Base-by-base conservation (phyloP, 2,797 vertebrate genomes). In the Ciconia nigra region DNA sequence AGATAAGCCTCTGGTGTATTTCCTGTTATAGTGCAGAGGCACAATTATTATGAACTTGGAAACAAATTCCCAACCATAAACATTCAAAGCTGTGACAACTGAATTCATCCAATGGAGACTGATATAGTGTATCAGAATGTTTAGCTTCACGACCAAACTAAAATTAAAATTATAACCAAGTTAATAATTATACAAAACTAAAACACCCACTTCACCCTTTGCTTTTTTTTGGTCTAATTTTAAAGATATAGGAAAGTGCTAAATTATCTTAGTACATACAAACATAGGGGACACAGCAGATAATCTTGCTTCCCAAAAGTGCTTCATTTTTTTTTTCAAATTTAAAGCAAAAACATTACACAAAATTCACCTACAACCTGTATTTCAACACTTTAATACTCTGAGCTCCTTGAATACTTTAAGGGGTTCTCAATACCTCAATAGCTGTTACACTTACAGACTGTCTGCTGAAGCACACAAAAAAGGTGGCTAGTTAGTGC, bases 281-380 rank as follows among this genome's bases (percentile, higher is more conserved):
- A 62, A 89, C 10, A 17, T 2, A 83, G 47, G 37, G 44, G 13
- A 69, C 1, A 3, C 4, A 72, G 11, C 24, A 85, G 21, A 71
- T 25, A 72, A 41, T 31, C 29, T 51, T 47, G 8, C 29, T 81
- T 65, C 6, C 8, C 33, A 76, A n/a, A 82, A 49, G 2, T 0
- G 1, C 1, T 24, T 51, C 10, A 18, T 37, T 17, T 5, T 13
- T 0, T 33, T 10, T 65, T 31, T 49, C 3, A n/a, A 67, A 67
- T 67, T 29, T 82, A 41, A 92, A 57, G 9, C 2, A 42, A 83
- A 89, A 63, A 4, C 7, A 42, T 59, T 44, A 20, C 25, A 74
- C 7, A 22, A 86, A 82, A 47, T 74, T 77, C 21, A 80, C 9
- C 21, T 65, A 57, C 33, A 76, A 47, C 4, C 15, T 12, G 4